phyloP scores from a whole-genome alignment of 2,888 invertebrate genomes.

The Boloria euphrosyne region DNA sequence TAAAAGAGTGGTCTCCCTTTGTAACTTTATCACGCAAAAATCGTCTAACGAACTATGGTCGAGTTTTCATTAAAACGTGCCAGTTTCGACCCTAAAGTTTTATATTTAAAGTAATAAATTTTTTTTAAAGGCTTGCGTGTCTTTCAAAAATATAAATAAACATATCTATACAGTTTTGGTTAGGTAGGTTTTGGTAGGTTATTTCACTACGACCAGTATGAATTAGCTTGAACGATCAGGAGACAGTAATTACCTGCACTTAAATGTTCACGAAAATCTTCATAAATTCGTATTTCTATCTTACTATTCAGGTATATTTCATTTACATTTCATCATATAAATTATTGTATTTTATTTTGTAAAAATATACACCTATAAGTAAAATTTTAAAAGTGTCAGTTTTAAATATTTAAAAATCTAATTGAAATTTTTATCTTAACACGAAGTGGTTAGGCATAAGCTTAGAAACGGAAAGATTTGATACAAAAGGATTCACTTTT shows the following conservation, averaged over 20 bases:
- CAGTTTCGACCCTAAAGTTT: slow-evolving; percentile 9
- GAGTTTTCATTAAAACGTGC: slow-evolving; percentile 23
- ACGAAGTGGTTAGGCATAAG: background rate
- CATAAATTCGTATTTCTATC: no score
- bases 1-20: slow-evolving; percentile 24
- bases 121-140: background rate
- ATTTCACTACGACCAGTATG: background rate
- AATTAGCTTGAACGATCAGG: background rate
- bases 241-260: no score
- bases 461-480: background rate
- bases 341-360: no score
- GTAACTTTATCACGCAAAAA: slow-evolving; percentile 29
- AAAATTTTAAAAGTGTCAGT: no score
- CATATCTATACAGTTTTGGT: background rate
- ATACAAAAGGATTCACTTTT: slow-evolving; percentile 5
- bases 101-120: background rate
- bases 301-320: no score
- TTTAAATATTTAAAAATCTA: no score
- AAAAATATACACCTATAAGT: no score
- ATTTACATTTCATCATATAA: no score
- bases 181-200: no score
- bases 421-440: no score
- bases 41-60: slow-evolving; percentile 25
- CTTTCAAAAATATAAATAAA: background rate
- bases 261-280: no score